Conservation (phyloP, 2,888 invertebrate species). For the Amphipyra berbera region DNA sequence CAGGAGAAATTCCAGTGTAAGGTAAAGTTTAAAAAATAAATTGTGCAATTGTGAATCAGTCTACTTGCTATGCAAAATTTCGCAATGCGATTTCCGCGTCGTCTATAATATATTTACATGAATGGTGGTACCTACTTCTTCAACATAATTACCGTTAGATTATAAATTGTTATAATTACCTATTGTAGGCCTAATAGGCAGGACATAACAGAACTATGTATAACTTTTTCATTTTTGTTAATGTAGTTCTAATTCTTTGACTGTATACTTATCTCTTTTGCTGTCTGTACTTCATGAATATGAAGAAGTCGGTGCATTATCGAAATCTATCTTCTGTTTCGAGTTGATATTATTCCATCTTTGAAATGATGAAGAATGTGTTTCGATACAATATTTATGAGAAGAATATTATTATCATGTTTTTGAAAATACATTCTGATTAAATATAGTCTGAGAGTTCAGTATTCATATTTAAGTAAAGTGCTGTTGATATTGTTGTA, state of each 20-base stretch:
- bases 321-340: conserved; percentile 50
- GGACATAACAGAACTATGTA: no score
- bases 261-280: conserved; percentile 8
- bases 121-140: no score
- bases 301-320: conserved; percentile 62
- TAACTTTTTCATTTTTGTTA: neutral
- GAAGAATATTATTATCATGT: conserved; percentile 7
- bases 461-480: neutral
- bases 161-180: no score
- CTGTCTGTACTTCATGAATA: conserved; percentile 56
- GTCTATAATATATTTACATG: no score
- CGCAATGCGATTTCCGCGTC: no score
- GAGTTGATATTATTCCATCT: conserved; percentile 39
- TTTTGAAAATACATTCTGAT: conserved; percentile 22
- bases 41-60: no score
- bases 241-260: neutral
- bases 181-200: no score
- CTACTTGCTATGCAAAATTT: no score
- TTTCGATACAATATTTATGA: conserved; percentile 46
- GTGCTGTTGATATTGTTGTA: neutral
- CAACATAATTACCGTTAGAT: no score
- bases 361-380: conserved; percentile 34
- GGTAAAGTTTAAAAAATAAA: no score
- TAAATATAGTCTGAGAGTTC: neutral
- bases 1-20: no score